Base-by-base conservation (phyloP, 2,113 vertebrate genomes). In the Caranx ignobilis region DNA sequence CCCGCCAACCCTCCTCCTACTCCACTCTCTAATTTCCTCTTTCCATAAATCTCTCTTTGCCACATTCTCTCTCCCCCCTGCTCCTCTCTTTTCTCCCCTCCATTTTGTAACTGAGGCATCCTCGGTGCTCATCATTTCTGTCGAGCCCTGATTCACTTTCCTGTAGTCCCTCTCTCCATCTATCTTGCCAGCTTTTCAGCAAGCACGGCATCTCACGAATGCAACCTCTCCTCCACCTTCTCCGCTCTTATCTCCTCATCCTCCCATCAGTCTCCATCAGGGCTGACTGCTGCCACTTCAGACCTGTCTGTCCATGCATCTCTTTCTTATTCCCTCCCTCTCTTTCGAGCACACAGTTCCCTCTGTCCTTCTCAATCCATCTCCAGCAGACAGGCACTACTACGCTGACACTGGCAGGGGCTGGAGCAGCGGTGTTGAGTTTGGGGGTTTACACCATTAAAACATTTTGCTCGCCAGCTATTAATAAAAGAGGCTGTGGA, bases 221-320 rank as follows among this genome's bases (percentile, higher is more conserved):
- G 81, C 84, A 70, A 45, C 67, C 83, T 83, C 76, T 81, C 69
- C 77, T 88, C 76, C 87, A 89, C 87, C 87, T 87, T 88, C 84
- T 79, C 67, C 21, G 31, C 85, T 87, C 81, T 86, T 88, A 88
- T 90, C 88, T 88, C 87, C 86, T 90, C 87, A 66, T 91, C 87
- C 79, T 81, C 65, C 85, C 85, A 94, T 92, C 88, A 85, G 90
- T 94, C 93, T 93, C 90, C 90, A 93, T 94, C 88, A 92, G 71
- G 61, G 75, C 80, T 71, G 92, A 93, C 88, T 90, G 87, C 87
- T 93, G 93, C 91, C 91, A 93, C 92, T 93, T 91, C 88, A 90
- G 80, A 69, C 85, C 87, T 81, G 88, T 90, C 88, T 55, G 81
- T 92, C 88, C 90, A 92, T 93, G 91, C 83, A 86, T 94, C 91